Base-by-base conservation (phyloP, 1,140 invertebrate genomes). In the Acyrthosiphon pisum region DNA sequence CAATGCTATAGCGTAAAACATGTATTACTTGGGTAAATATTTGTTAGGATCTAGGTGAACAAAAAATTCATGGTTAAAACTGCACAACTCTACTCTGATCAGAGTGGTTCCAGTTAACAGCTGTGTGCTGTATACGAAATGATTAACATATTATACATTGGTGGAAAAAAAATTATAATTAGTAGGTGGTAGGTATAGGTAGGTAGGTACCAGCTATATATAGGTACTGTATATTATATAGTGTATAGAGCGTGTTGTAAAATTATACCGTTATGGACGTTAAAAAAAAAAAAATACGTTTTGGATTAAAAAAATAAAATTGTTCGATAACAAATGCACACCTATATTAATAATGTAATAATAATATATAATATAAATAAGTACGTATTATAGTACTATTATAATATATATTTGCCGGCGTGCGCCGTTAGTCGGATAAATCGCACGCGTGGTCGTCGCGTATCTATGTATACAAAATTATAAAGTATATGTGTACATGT, bases 111-210 rank as follows among this genome's bases (percentile, higher is more conserved):
- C 60, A 68, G n/a, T 68, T n/a, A n/a, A n/a, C 60, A 68, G 60
- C 8, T 60, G 56, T 6, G 18, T n/a, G n/a, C 18, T 76, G 6
- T 76, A 76, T n/a, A 76, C 30, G 22, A 76, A 76, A 35, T 76
- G 14, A 76, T 76, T 76, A 76, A 76, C 60, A 76, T 76, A 68
- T 14, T 53, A 76, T 76, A 6, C 60, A 76, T 76, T 0, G 60
- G 60, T 76, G n/a, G 30, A 68, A 76, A 76, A 76, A 76, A 76
- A 76, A 76, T 18, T 76, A 76, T 76, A 76, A 76, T 76, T 76
- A 76, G 60, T 76, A 76, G 60, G 60, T 18, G 60, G 60, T n/a
- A 20, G 50, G 20, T 53, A 53, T 48, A 46, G 44, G 44, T 46
- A 46, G 44, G 44, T 53, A 53, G 50, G 50, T 22, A 53, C 22